Conservation (phyloP, 2,113 vertebrate genomes). For the Eudyptes chrysolophus region DNA sequence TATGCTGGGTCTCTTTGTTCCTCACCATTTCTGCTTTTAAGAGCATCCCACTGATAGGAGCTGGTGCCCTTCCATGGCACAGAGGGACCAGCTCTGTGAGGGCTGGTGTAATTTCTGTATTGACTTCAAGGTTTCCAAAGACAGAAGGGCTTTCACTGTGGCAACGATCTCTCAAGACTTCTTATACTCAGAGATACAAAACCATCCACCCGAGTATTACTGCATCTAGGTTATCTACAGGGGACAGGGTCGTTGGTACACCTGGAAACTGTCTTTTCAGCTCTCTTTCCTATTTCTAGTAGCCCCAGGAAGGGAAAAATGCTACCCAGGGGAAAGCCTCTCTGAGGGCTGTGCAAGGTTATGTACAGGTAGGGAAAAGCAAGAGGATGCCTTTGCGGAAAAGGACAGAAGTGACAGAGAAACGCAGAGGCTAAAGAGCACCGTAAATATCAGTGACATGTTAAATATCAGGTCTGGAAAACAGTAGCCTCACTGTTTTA, state of each 20-base stretch:
- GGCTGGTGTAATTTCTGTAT: background rate
- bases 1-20: background rate
- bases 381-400: background rate
- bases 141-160: background rate
- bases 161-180: background rate
- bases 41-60: background rate
- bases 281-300: background rate
- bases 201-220: background rate
- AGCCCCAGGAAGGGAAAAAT: background rate
- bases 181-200: background rate
- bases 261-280: background rate
- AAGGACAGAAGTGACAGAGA: background rate
- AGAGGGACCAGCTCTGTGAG: background rate
- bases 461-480: background rate
- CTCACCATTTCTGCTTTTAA: background rate
- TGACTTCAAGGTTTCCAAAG: background rate
- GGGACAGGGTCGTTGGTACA: no score
- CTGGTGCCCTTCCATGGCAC: background rate
- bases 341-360: background rate
- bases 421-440: background rate
- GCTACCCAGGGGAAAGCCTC: background rate
- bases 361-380: background rate
- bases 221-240: background rate
- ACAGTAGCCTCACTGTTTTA: background rate
- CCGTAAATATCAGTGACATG: background rate